phyloP scores from a whole-genome alignment of 2,888 invertebrate genomes.

The Noctua janthe region DNA sequence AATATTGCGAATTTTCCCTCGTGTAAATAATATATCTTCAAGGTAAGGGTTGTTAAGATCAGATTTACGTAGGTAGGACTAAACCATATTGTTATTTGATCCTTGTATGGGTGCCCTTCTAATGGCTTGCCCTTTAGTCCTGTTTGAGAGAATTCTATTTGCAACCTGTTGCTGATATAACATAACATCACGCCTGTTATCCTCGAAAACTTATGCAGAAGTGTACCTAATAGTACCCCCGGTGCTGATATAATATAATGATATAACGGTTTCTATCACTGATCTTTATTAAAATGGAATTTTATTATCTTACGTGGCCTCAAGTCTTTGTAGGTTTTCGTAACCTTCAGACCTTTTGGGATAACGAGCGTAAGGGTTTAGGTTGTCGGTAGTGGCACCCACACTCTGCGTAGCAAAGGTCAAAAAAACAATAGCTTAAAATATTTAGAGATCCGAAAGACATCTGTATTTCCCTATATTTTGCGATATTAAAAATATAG shows the following conservation, averaged over 20 bases:
- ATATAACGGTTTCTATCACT: not conserved
- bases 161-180: constrained; percentile 1
- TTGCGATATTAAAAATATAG: not conserved
- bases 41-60: constrained; percentile 42
- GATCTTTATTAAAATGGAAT: not conserved
- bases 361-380: constrained; percentile 36
- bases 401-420: not conserved
- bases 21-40: constrained; percentile 42
- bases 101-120: not conserved
- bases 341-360: constrained; percentile 42
- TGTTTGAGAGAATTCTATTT: constrained; percentile 26
- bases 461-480: not conserved
- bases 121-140: not conserved
- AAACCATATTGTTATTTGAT: constrained; percentile 17
- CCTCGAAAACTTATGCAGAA: not conserved
- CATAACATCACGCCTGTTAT: not conserved
- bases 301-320: constrained; percentile 6
- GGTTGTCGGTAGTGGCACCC: not conserved
- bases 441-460: no score
- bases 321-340: not conserved
- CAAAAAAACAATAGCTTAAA: constrained; percentile 16
- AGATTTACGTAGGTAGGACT: constrained; percentile 28
- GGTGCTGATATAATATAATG: not conserved
- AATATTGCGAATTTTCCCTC: constrained; percentile 50
- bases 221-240: not conserved